Percentiles rank a stretch among this genome's conserved stretches.
Evolutionary conservation across 2,888 invertebrate species (phyloP).

Genomic region (Ochropleura plecta): DNA sequence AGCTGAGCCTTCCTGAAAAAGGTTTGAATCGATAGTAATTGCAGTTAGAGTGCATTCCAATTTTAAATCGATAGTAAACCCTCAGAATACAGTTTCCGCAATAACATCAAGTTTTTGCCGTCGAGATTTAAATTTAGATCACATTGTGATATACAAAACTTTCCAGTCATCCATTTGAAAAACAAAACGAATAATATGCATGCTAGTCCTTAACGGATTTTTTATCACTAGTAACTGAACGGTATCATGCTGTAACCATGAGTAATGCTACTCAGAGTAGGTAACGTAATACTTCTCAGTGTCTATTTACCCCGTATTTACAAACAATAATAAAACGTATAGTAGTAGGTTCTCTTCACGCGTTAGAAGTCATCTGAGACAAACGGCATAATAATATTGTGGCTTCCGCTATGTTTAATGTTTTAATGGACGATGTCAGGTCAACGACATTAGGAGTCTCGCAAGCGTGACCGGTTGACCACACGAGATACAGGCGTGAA

Average conservation of each 20-base stretch:
- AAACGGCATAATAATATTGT: constrained; percentile 47
- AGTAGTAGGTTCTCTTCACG: constrained; percentile 7
- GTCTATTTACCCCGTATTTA: constrained; percentile 13
- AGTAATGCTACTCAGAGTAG: not conserved
- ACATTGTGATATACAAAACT: too few relatives aligned
- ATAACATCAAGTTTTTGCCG: too few relatives aligned
- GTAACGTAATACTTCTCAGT: not conserved
- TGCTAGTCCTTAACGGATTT: not conserved
- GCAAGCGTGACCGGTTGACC: constrained; percentile 16
- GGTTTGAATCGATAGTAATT: too few relatives aligned
- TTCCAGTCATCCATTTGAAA: not conserved
- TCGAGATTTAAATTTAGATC: too few relatives aligned
- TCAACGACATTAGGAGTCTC: constrained; percentile 34
- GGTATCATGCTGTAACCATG: not conserved
- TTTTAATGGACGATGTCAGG: constrained; percentile 26
- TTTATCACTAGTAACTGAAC: not conserved
- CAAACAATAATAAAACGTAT: constrained; percentile 1
- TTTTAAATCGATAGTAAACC: too few relatives aligned
- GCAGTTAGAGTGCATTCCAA: too few relatives aligned
- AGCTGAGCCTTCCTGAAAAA: too few relatives aligned
- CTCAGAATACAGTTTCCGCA: too few relatives aligned
- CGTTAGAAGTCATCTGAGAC: constrained; percentile 25
- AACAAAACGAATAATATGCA: not conserved
- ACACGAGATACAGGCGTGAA: not conserved
- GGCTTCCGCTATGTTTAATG: constrained; percentile 28